Evolutionary conservation across 2,797 vertebrate species (phyloP).

Genomic region (Sebastes oblongus): DNA sequence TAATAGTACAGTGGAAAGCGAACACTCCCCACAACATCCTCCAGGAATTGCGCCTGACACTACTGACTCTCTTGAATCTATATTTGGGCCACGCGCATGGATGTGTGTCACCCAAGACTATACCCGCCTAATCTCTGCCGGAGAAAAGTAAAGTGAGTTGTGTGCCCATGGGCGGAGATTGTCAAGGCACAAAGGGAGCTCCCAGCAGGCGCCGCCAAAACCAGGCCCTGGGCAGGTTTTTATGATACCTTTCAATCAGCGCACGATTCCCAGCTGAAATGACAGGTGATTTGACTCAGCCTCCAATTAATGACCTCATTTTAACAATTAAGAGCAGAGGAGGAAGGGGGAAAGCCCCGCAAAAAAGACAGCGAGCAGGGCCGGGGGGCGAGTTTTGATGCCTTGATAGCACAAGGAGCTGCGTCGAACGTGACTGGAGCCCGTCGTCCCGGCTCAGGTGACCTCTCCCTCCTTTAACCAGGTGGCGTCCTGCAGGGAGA

Average conservation of each 20-base stretch:
- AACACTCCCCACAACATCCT: constrained; percentile 76
- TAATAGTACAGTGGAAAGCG: constrained; percentile 73
- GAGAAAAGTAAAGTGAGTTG: constrained; percentile 66
- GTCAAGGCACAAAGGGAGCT: constrained; percentile 71
- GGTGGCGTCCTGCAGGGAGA: constrained; percentile 55
- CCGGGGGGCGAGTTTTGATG: constrained; percentile 30
- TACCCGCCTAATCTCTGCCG: constrained; percentile 56
- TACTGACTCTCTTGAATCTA: constrained; percentile 77
- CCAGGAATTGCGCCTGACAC: constrained; percentile 79
- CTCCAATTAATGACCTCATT: constrained; percentile 85
- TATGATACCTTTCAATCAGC: constrained; percentile 85
- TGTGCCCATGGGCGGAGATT: constrained; percentile 76
- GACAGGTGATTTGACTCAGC: constrained; percentile 83
- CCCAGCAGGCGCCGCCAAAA: constrained; percentile 71
- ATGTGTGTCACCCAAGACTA: constrained; percentile 81
- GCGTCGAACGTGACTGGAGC: constrained; percentile 31
- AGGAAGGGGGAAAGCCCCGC: constrained; percentile 59
- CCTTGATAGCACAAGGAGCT: constrained; percentile 18
- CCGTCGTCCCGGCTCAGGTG: constrained; percentile 40
- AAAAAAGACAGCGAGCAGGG: constrained; percentile 38
- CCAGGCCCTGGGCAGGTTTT: constrained; percentile 76
- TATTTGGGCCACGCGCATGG: constrained; percentile 80
- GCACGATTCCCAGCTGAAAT: constrained; percentile 79
- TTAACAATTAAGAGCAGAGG: constrained; percentile 83
- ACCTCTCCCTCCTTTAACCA: constrained; percentile 52